Evolutionary conservation across 2,113 vertebrate genomes (phyloP).

Genomic region (Ceratotherium simum): DNA sequence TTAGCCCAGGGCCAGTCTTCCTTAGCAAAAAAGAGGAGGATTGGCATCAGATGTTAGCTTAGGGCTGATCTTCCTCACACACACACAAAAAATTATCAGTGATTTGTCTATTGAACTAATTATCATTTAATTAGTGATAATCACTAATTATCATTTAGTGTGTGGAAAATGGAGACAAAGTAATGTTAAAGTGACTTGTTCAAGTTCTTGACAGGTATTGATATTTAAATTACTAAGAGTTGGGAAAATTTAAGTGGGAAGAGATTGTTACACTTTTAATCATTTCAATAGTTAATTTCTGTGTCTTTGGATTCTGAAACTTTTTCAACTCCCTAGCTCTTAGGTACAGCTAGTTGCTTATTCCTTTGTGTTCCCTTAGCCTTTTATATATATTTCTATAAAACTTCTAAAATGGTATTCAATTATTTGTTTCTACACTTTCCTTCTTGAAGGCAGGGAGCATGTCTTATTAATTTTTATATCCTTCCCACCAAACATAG

Average conservation of each 20-base stretch:
- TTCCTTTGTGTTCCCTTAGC: background rate
- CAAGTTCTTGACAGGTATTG: background rate
- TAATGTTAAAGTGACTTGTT: background rate
- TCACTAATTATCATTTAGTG: background rate
- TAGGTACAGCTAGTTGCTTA: background rate
- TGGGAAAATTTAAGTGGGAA: background rate
- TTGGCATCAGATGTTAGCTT: too few relatives aligned
- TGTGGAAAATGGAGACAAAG: background rate
- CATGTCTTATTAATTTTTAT: conserved; percentile 20
- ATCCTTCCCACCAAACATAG: background rate
- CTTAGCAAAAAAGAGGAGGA: too few relatives aligned
- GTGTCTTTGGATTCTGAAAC: background rate
- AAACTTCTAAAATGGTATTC: background rate
- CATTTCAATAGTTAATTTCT: background rate
- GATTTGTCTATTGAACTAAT: background rate
- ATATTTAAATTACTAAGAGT: background rate
- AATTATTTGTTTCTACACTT: background rate
- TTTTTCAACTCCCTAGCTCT: background rate
- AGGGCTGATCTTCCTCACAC: too few relatives aligned
- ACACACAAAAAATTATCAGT: background rate
- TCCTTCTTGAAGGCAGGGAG: background rate
- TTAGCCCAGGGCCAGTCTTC: too few relatives aligned
- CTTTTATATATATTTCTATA: background rate
- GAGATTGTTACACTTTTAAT: background rate
- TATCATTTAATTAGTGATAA: background rate